phyloP scores from a whole-genome alignment of 2,888 invertebrate genomes.

The Rhagonycha lutea region DNA sequence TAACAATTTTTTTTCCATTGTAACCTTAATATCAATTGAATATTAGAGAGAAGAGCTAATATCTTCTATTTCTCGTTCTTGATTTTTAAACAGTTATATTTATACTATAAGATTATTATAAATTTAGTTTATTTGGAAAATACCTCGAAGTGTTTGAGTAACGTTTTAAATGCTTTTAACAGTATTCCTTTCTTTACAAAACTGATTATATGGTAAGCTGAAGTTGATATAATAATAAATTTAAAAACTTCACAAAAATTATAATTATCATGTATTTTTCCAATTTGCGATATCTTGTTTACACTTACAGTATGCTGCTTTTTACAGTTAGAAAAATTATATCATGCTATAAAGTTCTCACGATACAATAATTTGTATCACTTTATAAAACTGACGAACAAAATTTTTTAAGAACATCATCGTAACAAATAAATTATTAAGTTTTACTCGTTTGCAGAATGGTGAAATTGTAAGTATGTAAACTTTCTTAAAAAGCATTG shows the following conservation, averaged over 20 bases:
- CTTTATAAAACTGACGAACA: conserved; percentile 1
- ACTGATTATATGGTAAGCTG: not conserved
- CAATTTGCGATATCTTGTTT: not conserved
- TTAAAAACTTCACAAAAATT: not conserved
- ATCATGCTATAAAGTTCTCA: conserved; percentile 2
- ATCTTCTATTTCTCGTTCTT: no score
- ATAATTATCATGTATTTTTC: not conserved
- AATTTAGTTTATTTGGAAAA: no score
- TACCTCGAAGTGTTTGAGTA: no score
- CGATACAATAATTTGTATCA: conserved; percentile 3
- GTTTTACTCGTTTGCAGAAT: not conserved
- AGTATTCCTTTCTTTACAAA: not conserved
- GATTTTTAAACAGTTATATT: no score
- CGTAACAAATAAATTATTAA: not conserved
- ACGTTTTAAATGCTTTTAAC: not conserved
- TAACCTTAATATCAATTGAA: no score
- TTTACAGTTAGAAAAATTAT: conserved; percentile 3
- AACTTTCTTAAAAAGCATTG: not conserved
- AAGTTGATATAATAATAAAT: not conserved
- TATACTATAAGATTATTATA: no score
- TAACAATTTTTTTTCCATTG: no score
- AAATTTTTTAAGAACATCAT: not conserved
- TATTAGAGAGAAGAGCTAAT: no score
- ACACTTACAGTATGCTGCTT: not conserved
- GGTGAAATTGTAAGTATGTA: not conserved